Percentiles rank a stretch among this genome's conserved stretches.
Evolutionary conservation across 2,113 vertebrate genomes (phyloP).

Genomic region (Prinia subflava): DNA sequence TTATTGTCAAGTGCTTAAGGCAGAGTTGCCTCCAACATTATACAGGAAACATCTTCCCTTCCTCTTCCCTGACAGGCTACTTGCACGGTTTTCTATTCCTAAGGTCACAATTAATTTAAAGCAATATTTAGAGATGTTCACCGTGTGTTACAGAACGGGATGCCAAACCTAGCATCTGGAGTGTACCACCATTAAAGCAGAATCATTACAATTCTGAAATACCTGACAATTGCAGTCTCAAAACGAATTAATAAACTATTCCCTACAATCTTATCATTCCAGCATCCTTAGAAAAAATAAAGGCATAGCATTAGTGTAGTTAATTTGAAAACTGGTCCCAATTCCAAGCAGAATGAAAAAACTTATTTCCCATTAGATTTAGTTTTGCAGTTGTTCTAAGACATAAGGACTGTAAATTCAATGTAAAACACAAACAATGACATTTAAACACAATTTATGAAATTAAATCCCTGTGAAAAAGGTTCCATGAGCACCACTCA

Average conservation of each 20-base stretch:
- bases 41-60: background rate
- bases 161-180: background rate
- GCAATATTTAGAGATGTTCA: background rate
- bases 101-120: background rate
- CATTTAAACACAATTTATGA: rapidly evolving
- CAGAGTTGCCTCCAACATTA: background rate
- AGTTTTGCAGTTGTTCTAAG: background rate
- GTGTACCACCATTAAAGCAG: background rate
- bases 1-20: background rate
- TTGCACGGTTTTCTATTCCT: background rate
- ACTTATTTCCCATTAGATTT: background rate
- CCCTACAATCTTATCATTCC: background rate
- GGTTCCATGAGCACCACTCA: background rate
- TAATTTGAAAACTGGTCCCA: background rate
- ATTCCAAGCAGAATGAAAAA: background rate
- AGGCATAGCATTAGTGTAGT: background rate
- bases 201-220: background rate
- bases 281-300: background rate
- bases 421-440: rapidly evolving
- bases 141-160: rapidly evolving
- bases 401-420: rapidly evolving
- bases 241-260: background rate
- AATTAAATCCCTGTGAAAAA: background rate
- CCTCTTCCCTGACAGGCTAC: background rate
- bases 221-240: background rate